Conservation (phyloP, 2,113 vertebrate species). For the Dasypus novemcinctus region DNA sequence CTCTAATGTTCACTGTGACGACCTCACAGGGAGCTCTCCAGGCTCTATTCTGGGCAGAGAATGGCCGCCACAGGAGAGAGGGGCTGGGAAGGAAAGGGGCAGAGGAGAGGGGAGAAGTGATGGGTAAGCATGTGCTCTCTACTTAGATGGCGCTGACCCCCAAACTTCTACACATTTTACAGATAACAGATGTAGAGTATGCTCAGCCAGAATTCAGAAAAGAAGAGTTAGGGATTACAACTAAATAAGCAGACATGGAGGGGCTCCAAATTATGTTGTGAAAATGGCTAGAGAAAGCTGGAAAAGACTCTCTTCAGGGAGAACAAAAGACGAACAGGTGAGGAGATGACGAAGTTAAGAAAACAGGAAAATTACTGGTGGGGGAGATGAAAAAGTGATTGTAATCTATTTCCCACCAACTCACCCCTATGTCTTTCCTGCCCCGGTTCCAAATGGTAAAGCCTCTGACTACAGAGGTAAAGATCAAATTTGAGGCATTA, state of each 20-base stretch:
- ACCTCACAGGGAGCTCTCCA: conserved; percentile 36
- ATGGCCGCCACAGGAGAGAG: background rate
- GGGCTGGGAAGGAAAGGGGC: background rate
- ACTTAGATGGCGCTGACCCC: background rate
- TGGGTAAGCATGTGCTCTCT: background rate
- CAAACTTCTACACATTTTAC: background rate
- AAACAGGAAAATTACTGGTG: background rate
- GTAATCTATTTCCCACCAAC: background rate
- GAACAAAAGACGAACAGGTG: background rate
- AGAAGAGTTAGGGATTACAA: background rate
- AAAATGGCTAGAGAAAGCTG: background rate
- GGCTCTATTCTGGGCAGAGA: conserved; percentile 20
- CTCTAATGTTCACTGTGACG: background rate
- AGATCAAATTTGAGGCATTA: background rate
- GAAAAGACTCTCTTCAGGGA: background rate
- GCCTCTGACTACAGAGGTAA: background rate
- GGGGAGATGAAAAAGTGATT: background rate
- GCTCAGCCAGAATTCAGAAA: background rate
- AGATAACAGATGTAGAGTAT: background rate
- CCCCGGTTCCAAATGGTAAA: background rate
- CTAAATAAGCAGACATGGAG: background rate
- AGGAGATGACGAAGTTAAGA: background rate
- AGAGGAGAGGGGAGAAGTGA: background rate
- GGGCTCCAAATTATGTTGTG: background rate
- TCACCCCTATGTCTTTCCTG: no score